Evolutionary conservation across 2,888 invertebrate species (phyloP), one percentile per base, ranked within the genome.

Genomic region (Zele albiditarsus): DNA sequence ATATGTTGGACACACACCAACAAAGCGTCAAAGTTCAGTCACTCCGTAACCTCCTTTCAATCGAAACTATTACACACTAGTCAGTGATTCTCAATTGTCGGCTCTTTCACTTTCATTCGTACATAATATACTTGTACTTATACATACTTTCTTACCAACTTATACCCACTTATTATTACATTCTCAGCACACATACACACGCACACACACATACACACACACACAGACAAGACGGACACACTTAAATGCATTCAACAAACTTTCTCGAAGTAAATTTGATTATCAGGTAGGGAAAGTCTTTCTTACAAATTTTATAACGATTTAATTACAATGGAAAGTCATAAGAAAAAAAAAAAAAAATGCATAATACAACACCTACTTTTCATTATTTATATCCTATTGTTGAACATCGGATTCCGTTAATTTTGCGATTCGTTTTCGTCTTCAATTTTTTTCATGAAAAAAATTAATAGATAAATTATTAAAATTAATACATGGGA

Each of bases 21-120:
- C 81, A 75, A 80, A 82, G 81, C 80, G 75, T 73, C 84, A 89
- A 87, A 88, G 89, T 89, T 89, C 89, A 89, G 85, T 89, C 89
- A 89, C 89, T 89, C 85, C 85, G 87, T 89, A 89, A 88, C 89
- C 89, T 89, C 89, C 89, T 89, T 89, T 88, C 89, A 84, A 89
- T 89, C 88, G 88, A 89, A 89, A 89, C 88, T 89, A 89, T 89
- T 89, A 89, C 88, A 88, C 88, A 87, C 86, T 85, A 85, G 79
- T 76, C 88, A 88, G 87, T 82, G 88, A 80, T 80, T 84, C 88
- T 88, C 88, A 88, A 79, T 82, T 79, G n/a, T 28, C 38, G 70
- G 75, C 16, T 63, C 53, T 53, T 53, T 53, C 53, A 53, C 53
- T 53, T 53, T 53, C 53, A 20, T 53, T 53, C 16, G 16, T n/a